Base-by-base conservation (phyloP, 1,140 invertebrate species). In the Brachionus asplanchnoidis region DNA sequence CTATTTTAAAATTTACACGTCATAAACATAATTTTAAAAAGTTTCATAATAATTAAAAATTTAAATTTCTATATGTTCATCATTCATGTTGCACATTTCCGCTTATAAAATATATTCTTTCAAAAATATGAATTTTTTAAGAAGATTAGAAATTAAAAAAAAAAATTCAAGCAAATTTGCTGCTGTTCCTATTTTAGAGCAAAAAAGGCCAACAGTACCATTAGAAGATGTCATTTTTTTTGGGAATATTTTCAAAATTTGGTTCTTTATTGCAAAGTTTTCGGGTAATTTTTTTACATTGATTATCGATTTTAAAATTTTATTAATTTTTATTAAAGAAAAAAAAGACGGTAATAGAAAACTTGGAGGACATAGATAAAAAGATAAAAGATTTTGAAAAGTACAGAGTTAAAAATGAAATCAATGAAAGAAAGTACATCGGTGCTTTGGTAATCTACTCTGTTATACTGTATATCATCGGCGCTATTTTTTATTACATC, bases 371-470 rank as follows among this genome's bases (percentile, higher is more conserved):
- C 65, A 90, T 95, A 85, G 93, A 95, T 88, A 91, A 77, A 50
- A 4, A 95, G 89, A 95, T 97, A 40, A 92, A 93, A 88, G 91
- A 92, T 42, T 94, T 95, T 79, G 93, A 96, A 87, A 92, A 93
- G 87, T 94, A 94, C 91, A 92, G 94, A 65, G 91, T 92, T 85
- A 92, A 92, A 87, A 95, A 94, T 26, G 93, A 95, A 89, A 92
- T 93, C 86, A 92, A 91, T 53, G 94, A 95, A 88, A 94, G 94
- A 87, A 92, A 93, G 82, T 92, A 95, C 85, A 92, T 95, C 79
- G 93, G 93, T 50, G 92, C 93, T 86, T 92, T 97, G 53, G 91
- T 96, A 85, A 91, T 95, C 77, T 93, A 94, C 86, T 95, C 94
- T 28, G 92, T 95, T 36, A 90, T 93, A n/a, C 86, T 94, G 6